A percentile compares a stretch with the other conserved stretches of the same genome.
phyloP scores from a whole-genome alignment of 1,140 invertebrate species.

The Drosophila melanica region DNA sequence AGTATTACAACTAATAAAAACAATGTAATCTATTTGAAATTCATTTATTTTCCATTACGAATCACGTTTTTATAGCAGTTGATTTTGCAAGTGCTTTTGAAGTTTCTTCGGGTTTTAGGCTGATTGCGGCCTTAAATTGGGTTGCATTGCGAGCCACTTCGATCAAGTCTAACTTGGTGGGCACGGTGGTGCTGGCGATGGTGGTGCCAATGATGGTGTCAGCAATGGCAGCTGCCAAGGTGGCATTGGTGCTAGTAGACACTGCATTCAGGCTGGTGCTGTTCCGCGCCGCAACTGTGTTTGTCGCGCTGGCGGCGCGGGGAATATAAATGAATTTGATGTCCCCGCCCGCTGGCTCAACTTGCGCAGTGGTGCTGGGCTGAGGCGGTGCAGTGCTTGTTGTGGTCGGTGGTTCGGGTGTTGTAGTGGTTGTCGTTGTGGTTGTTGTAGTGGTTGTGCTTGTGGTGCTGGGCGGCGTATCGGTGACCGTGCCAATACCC shows the following conservation, averaged over 20 bases:
- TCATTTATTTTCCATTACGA: too few species aligned
- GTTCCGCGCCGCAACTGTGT: not conserved
- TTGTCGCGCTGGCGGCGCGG: not conserved
- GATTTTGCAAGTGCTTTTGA: conserved; percentile 3
- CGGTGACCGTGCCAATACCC: conserved; percentile 57
- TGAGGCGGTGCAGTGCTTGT: not conserved
- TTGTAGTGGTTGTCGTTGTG: conserved; percentile 10
- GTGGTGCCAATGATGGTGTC: not conserved
- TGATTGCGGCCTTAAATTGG: not conserved
- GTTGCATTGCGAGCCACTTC: not conserved
- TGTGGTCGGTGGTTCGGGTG: not conserved
- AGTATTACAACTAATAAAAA: too few species aligned
- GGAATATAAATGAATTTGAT: conserved; percentile 2
- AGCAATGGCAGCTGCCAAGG: not conserved
- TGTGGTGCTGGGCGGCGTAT: conserved; percentile 26
- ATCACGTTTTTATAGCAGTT: not conserved
- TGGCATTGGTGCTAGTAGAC: not conserved
- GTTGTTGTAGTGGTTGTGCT: conserved; percentile 25
- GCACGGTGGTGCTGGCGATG: not conserved
- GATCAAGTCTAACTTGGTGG: not conserved
- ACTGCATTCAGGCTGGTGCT: not conserved
- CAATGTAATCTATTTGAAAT: too few species aligned
- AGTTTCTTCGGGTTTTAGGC: not conserved
- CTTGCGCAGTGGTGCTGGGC: not conserved
- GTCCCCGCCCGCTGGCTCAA: not conserved